These are phyloP conservation scores for Atractosteus spatula DNA, from an alignment of 2,113 vertebrate genomes.

Conservation along the genomic window DNA sequence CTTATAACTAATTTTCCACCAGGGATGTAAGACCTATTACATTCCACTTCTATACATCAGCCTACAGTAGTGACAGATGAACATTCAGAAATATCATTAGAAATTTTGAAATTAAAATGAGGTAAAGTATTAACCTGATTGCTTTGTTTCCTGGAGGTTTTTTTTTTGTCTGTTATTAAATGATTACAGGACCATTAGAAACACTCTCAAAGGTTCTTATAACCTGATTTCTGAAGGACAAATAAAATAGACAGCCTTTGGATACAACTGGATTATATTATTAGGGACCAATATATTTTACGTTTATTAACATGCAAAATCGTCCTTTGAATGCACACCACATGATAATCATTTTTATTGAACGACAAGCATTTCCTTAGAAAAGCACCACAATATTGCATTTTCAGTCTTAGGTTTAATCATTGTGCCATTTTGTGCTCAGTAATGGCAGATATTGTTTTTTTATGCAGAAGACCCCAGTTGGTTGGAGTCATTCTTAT, in stretches of 20 bases:
- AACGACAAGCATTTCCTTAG: too few species aligned
- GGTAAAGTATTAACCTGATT: conserved; percentile 75
- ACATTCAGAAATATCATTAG: conserved; percentile 82
- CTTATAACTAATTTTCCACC: conserved; percentile 83
- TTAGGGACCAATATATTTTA: conserved; percentile 25
- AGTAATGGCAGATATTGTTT: too few species aligned
- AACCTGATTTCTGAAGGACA: conserved; percentile 38
- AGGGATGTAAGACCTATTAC: conserved; percentile 79
- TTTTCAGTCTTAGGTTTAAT: too few species aligned
- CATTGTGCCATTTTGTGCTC: too few species aligned
- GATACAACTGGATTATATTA: conserved; percentile 36
- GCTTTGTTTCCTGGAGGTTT: conserved; percentile 65
- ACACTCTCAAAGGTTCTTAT: conserved; percentile 37
- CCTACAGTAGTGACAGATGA: conserved; percentile 81
- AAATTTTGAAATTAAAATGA: conserved; percentile 80
- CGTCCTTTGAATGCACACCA: background rate
- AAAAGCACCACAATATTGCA: too few species aligned
- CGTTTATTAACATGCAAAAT: conserved; percentile 14
- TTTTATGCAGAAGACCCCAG: too few species aligned
- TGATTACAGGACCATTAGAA: conserved; percentile 64
- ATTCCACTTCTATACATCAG: conserved; percentile 79
- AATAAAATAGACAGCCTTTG: conserved; percentile 42
- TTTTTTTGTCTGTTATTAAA: conserved; percentile 64
- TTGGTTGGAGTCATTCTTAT: too few species aligned
- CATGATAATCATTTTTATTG: background rate